Evolutionary conservation across 2,797 vertebrate genomes (phyloP), one percentile per base, ranked within the genome.

Genomic region (Synaphobranchus kaupii): DNA sequence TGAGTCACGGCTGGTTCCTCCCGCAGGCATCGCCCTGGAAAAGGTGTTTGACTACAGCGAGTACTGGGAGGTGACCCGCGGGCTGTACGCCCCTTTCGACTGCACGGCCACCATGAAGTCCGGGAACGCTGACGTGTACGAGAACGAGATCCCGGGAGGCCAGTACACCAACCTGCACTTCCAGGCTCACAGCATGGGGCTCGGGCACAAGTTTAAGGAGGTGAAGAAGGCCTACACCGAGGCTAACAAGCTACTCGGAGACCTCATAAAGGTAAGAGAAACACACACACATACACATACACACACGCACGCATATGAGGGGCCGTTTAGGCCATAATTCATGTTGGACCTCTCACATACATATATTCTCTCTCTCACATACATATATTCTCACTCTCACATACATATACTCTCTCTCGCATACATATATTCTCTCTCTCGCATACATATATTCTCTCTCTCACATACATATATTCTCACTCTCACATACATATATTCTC

Each of bases 81-180:
- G 96, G 0, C 96, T 99, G 78, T 99, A 99, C 0, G 96, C 98
- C 1, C 95, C 98, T 0, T 99, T 99, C 48, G 98, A 99, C 96
- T 99, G 98, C 96, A 99, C 98, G 0, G 98, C 98, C 93, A 99
- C 98, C 94, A 99, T 99, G 98, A 99, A 98, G 89, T 98, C 98
- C 0, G 98, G 98, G 85, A 99, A 99, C 78, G 96, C 98, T 0
- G 98, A 99, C 0, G 98, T 99, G 39, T 99, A 99, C 1, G 98
- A 99, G 96, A 99, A 99, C n/a, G 98, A 99, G 96, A 99, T 99
- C 91, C 98, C 98, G 0, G 98, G 98, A 0, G 98, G 98, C 31
- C 98, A 99, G 91, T 99, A 99, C 94, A 99, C 98, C 93, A 99
- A 99, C 97, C 97, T 99, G 52, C 98, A 99, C 94, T 97, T 97